Base-by-base conservation (phyloP, 2,797 vertebrate genomes). In the Amazonetta brasiliensis region DNA sequence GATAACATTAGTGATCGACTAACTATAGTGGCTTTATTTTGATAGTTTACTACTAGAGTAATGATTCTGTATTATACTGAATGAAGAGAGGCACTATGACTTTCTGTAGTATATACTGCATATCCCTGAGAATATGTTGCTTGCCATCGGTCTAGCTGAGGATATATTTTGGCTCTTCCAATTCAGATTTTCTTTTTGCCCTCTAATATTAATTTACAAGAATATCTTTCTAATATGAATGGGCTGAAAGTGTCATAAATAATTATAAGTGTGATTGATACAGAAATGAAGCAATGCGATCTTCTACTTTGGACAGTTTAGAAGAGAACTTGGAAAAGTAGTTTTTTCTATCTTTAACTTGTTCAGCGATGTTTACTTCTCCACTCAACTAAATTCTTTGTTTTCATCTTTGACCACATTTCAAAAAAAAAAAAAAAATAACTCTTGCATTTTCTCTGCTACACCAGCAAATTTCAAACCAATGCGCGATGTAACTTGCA, bases 391-490 rank as follows among this genome's bases (percentile, higher is more conserved):
- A 43, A 73, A 19, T 73, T 93, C 22, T 37, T 91, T 72, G 33
- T 69, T 84, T 90, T 75, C 56, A 31, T 9, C 5, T 41, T 66
- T 41, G 56, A 75, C 26, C 20, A 35, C 41, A 25, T 82, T 85
- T 90, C 58, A 94, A 76, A 88, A 71, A 13, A 44, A 94, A 76
- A 88, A 71, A 12, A 44, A 30, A 43, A 55, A 8, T 77, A 67
- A 43, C 18, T 68, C 79, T 77, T 80, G 5, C 12, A 11, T 66
- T 74, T 39, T 67, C 44, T 41, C 33, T 87, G n/a, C 44, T 89
- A 15, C 37, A 31, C 62, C 80, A 78, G 60, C 37, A 93, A 84
- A 84, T 76, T 96, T 83, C 72, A 89, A 89, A 69, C 41, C 39
- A 75, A 16, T 75, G 48, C 56, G 58, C 12, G 44, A 39, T 43